Evolutionary conservation across 1,140 invertebrate genomes (phyloP), one percentile per base, ranked within the genome.

Genomic region (Notospermus geniculatus): DNA sequence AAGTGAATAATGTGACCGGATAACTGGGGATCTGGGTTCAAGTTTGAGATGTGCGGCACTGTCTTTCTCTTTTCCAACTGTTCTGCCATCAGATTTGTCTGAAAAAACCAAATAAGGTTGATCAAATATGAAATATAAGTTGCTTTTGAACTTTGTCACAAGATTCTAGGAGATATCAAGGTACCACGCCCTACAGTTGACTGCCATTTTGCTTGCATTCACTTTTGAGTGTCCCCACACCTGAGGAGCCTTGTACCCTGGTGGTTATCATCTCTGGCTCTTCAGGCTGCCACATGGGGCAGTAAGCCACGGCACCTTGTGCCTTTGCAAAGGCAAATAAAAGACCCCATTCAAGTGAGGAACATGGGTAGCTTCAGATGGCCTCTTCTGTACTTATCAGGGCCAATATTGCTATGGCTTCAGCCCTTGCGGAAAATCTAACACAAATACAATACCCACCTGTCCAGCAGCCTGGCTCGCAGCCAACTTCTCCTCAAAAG

Each of bases 1-100:
- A 87, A 84, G 71, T 86, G 81, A 30, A 85, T 74, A 57, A 88
- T 82, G 68, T 84, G 81, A 2, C 85, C 85, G 0, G 83, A 82
- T 39, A 88, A 73, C 70, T 82, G 80, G 9, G 85, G 83, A 73
- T 88, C 86, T 63, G 83, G 79, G 72, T 88, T 87, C 41, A 88
- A 70, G 74, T 88, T 88, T 67, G 81, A 86, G 15, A 87, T 70
- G 76, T 86, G 83, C 13, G 85, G 81, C 41, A 79, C 74, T n/a
- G 68, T 80, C 64, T 82, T 82, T 67, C 83, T 83, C 57, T 85
- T 84, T 60, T 81, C 74, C 25, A 50, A n/a, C n/a, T 50, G 46
- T 23, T 50, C 25, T 50, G 5, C n/a, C 25, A 50, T 7, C n/a
- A 19, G n/a, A n/a, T 50, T n/a, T 7, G 25, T 7, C 19, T 50